Conservation (phyloP, 2,888 invertebrate genomes). For the Pseudolycoriella hygida region DNA sequence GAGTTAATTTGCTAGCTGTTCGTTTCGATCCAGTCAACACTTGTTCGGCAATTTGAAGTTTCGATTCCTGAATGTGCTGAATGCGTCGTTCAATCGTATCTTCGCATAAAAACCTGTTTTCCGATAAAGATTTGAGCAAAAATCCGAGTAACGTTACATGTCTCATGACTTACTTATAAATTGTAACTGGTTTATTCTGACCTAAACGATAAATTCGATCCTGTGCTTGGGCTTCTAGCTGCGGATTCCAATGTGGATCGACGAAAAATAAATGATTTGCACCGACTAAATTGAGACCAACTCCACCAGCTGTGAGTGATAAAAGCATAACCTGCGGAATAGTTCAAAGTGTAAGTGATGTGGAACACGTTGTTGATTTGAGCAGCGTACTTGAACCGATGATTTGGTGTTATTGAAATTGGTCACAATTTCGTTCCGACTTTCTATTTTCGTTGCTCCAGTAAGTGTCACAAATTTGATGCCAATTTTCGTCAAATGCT, state of each 20-base stretch:
- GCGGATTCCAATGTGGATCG: slow-evolving; percentile 96
- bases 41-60: slow-evolving; percentile 56
- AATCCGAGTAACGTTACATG: neutral
- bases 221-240: slow-evolving; percentile 84
- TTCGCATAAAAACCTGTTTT: slow-evolving; percentile 52
- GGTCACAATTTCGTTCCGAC: slow-evolving; percentile 49
- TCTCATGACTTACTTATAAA: slow-evolving; percentile 49
- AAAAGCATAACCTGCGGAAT: slow-evolving; percentile 49
- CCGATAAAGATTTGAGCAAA: neutral
- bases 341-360: neutral
- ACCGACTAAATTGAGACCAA: slow-evolving; percentile 83
- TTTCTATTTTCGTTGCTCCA: slow-evolving; percentile 54
- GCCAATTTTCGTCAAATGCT: slow-evolving; percentile 35
- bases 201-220: slow-evolving; percentile 88
- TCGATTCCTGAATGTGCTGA: slow-evolving; percentile 58
- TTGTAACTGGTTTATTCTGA: slow-evolving; percentile 59
- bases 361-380: no score
- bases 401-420: slow-evolving; percentile 42
- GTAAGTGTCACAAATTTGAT: slow-evolving; percentile 49
- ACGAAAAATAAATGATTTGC: slow-evolving; percentile 80
- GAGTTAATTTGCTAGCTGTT: slow-evolving; percentile 50
- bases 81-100: slow-evolving; percentile 84
- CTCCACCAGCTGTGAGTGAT: slow-evolving; percentile 85
- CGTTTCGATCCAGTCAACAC: slow-evolving; percentile 53
- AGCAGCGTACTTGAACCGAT: neutral